phyloP scores from a whole-genome alignment of 2,888 invertebrate species.

The Ormia ochracea region DNA sequence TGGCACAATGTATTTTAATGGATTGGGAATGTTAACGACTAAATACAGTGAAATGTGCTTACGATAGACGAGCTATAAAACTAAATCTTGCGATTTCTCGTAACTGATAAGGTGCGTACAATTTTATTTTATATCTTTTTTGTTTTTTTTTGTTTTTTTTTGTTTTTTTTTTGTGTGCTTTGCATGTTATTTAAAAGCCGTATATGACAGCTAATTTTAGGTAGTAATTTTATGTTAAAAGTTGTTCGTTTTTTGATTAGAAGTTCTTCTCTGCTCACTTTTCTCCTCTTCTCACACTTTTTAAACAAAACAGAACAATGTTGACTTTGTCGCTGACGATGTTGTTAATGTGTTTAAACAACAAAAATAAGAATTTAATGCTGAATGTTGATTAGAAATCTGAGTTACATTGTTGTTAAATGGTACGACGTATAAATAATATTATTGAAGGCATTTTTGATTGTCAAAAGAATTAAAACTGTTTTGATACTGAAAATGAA shows the following conservation, averaged over 20 bases:
- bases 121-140: conserved; percentile 18
- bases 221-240: conserved; percentile 52
- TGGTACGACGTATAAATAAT: background rate
- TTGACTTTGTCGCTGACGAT: conserved; percentile 18
- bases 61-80: conserved; percentile 48
- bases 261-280: background rate
- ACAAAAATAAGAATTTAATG: background rate
- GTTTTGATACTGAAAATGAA: background rate
- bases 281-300: conserved; percentile 41
- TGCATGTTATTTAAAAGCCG: no score
- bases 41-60: conserved; percentile 45
- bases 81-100: conserved; percentile 63
- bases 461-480: background rate
- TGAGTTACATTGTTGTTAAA: conserved; percentile 10
- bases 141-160: background rate
- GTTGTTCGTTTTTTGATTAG: conserved; percentile 22
- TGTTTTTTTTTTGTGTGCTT: background rate
- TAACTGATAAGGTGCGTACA: conserved; percentile 64
- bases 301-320: conserved; percentile 30
- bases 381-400: conserved; percentile 21
- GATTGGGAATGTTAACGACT: conserved; percentile 9
- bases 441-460: background rate
- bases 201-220: conserved; percentile 43
- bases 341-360: conserved; percentile 20
- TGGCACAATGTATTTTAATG: conserved; percentile 32